phyloP scores from a whole-genome alignment of 2,113 vertebrate genomes.

The Oryzias celebensis region DNA sequence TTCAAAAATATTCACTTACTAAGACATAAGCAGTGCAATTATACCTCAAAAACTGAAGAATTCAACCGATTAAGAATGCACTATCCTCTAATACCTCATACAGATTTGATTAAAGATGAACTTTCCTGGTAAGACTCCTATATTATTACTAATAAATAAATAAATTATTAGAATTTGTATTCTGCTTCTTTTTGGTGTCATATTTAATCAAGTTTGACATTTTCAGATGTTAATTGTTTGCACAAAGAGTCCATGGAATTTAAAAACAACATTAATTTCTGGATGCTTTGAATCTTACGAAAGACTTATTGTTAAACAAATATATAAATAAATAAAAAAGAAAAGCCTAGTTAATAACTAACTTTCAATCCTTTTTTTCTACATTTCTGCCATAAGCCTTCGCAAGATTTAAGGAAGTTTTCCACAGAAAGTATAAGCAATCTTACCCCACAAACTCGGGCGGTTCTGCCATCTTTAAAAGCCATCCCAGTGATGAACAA shows the following conservation, averaged over 20 bases:
- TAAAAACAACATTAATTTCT: neutral
- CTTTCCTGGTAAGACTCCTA: neutral
- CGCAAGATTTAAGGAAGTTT: neutral
- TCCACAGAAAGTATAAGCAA: conserved; percentile 20
- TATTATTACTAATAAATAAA: neutral
- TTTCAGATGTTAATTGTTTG: neutral
- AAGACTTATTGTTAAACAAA: no score
- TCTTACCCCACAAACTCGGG: conserved; percentile 22
- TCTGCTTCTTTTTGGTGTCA: neutral
- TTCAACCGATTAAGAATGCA: no score
- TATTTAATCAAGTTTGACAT: neutral
- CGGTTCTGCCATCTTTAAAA: conserved; percentile 30
- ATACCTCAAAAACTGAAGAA: no score
- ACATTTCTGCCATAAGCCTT: neutral
- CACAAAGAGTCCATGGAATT: neutral
- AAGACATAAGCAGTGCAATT: no score
- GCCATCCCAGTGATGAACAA: conserved; percentile 15
- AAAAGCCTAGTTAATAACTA: no score
- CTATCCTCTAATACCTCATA: no score
- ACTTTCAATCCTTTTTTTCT: neutral
- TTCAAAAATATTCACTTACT: no score
- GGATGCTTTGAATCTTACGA: neutral
- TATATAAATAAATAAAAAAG: neutral
- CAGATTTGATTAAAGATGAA: no score
- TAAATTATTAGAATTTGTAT: neutral